Base-by-base conservation (phyloP, 2,888 invertebrate genomes). In the Alloplasta piceator region DNA sequence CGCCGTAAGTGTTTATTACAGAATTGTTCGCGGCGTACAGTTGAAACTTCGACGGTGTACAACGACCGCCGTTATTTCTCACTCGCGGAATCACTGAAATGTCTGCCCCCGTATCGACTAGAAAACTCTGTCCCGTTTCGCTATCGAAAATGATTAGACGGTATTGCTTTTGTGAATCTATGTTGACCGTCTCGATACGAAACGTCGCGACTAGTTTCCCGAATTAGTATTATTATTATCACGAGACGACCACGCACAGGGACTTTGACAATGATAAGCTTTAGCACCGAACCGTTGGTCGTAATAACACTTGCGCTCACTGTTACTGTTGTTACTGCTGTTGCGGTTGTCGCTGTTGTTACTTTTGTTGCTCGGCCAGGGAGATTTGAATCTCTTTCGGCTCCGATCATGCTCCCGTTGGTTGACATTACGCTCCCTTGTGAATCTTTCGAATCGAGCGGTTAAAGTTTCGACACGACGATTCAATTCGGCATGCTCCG, bases 31-130 rank as follows among this genome's bases (percentile, higher is more conserved):
- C n/a, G n/a, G n/a, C n/a, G n/a, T n/a, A n/a, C 12, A 70, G 70
- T 43, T n/a, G 38, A 0, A 70, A 56, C 6, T 12, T 5, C n/a
- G 63, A 7, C 1, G 52, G 38, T 7, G 14, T 16, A 1, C 10
- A n/a, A 1, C 2, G 26, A 2, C 10, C 36, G 26, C 16, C 12
- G 5, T 39, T 5, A 0, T 6, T 9, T 5, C 6, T 1, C 0
- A 5, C n/a, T 7, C 41, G 39, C 5, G 73, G 78, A 2, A 73
- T 50, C 10, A 73, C 60, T 0, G 72, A 80, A 12, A 80, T 60
- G 7, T 76, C 75, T 0, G 82, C 74, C 0, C 75, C 78, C 0
- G 82, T 78, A 9, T 82, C 82, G 7, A 82, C 36, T 0, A 78
- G 56, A n/a, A 66, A 82, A 0, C 36, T 5, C 10, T 41, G 9